These are phyloP conservation scores for Ciconia nigra DNA, from an alignment of 2,797 vertebrate genomes.

Conservation along the genomic window DNA sequence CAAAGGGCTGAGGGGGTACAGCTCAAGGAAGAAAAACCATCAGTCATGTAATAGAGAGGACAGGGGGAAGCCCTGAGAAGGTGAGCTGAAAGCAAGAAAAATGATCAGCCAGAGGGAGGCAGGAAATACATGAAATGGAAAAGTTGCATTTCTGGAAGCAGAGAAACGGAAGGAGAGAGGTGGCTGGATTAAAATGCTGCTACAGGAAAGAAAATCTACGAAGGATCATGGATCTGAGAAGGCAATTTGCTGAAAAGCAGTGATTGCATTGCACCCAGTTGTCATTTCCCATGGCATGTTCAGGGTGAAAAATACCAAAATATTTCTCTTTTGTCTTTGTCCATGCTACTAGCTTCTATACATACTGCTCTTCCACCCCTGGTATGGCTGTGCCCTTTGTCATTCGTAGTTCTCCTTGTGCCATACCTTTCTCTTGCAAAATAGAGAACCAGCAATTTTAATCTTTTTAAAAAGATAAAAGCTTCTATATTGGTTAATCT, in stretches of 20 bases:
- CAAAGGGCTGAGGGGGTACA: neutral
- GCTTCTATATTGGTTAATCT: neutral
- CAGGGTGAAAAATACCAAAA: neutral
- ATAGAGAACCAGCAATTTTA: neutral
- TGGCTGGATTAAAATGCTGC: neutral
- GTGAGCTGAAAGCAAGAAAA: neutral
- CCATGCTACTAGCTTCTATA: neutral
- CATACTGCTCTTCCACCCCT: neutral
- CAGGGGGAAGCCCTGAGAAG: neutral
- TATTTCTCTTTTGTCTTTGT: neutral
- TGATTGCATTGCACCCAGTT: neutral
- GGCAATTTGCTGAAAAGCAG: neutral
- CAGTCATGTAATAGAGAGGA: neutral
- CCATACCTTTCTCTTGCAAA: neutral
- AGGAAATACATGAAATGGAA: neutral
- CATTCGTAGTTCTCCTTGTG: neutral
- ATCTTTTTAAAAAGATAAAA: constrained; percentile 1
- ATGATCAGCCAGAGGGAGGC: neutral
- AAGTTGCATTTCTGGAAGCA: neutral
- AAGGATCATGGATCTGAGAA: neutral
- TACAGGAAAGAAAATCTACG: neutral
- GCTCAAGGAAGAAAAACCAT: neutral
- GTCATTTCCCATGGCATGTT: neutral
- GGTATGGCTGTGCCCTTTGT: neutral
- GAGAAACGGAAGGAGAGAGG: neutral